These are phyloP conservation scores for Melanargia galathea DNA, from an alignment of 2,888 invertebrate genomes.

Conservation along the genomic window DNA sequence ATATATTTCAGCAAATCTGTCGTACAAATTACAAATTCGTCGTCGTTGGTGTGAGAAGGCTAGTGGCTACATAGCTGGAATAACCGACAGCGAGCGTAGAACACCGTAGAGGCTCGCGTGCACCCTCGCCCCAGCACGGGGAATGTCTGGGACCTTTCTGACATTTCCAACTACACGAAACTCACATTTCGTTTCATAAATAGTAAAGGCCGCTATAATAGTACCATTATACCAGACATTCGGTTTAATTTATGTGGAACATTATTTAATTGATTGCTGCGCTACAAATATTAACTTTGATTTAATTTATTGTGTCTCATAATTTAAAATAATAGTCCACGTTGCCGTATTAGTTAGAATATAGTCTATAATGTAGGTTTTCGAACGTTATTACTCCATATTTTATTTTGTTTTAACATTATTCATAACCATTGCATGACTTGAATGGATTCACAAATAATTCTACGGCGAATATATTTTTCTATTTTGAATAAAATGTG, in stretches of 20 bases:
- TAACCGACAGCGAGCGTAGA: not conserved
- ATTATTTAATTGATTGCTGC: conserved; percentile 1
- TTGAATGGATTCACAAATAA: not conserved
- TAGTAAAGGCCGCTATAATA: conserved; percentile 20
- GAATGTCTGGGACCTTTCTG: conserved; percentile 41
- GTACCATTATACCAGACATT: conserved; percentile 13
- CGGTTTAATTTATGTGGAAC: conserved; percentile 9
- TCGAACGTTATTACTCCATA: not conserved
- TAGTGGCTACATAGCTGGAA: not conserved
- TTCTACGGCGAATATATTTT: not conserved
- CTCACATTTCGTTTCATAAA: conserved; percentile 22
- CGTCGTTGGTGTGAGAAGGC: conserved; percentile 13
- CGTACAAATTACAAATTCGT: not conserved
- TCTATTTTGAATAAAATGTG: not conserved
- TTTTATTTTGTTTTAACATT: not conserved
- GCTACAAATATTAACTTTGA: conserved; percentile 4
- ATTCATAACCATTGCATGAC: conserved; percentile 1
- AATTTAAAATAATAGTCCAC: not conserved
- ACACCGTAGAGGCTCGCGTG: conserved; percentile 34
- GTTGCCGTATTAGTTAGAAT: not conserved
- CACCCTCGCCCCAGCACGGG: conserved; percentile 39
- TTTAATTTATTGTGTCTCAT: not conserved
- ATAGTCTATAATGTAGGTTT: not conserved
- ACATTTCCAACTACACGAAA: conserved; percentile 32
- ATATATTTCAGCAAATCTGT: too few relatives aligned